A percentile compares a stretch with the other conserved stretches of the same genome.
These are phyloP conservation scores for Lysandra coridon DNA, from an alignment of 2,888 invertebrate genomes.

Conservation along the genomic window DNA sequence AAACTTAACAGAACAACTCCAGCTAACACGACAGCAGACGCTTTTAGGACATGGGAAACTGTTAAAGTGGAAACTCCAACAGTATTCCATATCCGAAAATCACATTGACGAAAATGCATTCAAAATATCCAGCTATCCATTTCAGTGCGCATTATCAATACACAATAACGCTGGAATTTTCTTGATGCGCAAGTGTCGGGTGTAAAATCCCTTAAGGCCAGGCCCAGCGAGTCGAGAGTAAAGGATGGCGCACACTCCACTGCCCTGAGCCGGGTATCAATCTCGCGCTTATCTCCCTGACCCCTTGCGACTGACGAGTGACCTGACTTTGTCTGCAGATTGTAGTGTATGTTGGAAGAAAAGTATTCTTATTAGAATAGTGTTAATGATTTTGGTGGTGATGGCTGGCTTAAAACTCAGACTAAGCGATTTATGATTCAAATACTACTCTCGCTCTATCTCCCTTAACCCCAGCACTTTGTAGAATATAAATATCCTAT, in stretches of 20 bases:
- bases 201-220: slow-evolving; percentile 49
- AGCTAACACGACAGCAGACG: too few species aligned
- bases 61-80: neutral
- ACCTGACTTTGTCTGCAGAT: neutral
- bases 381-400: too few species aligned
- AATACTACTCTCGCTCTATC: too few species aligned
- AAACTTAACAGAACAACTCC: neutral
- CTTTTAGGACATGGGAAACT: too few species aligned
- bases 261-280: slow-evolving; percentile 75
- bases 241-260: slow-evolving; percentile 70
- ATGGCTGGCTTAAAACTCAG: too few species aligned
- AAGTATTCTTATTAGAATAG: too few species aligned
- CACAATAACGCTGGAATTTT: slow-evolving; percentile 7
- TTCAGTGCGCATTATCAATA: slow-evolving; percentile 5
- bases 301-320: slow-evolving; percentile 58
- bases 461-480: too few species aligned
- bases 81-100: neutral
- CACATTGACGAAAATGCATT: neutral
- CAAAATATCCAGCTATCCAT: neutral
- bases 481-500: too few species aligned
- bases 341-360: too few species aligned
- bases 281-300: slow-evolving; percentile 74
- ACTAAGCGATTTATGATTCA: too few species aligned
- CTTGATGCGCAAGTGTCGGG: slow-evolving; percentile 40
- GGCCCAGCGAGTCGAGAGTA: slow-evolving; percentile 68